Evolutionary conservation across 1,140 invertebrate genomes (phyloP), one percentile per base, ranked within the genome.

Genomic region (Micrasema longulum): DNA sequence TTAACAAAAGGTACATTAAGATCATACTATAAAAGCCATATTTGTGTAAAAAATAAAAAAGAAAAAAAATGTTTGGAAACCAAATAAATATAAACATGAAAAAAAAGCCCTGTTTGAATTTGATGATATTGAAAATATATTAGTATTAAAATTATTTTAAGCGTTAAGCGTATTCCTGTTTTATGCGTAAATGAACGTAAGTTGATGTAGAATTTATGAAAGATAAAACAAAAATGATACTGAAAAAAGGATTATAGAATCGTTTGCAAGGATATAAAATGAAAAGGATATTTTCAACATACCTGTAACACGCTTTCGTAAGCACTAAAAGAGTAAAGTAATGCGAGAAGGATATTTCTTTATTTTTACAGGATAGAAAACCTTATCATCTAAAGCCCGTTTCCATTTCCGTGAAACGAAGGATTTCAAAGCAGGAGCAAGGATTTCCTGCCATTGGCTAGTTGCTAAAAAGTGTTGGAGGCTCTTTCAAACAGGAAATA

Each of bases 341-440:
- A 10, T 20, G 20, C 10, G 7, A 10, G 16, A 60, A 60, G 22
- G 20, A 22, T 60, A 60, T 18, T 35, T 60, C 31, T 60, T 60
- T 60, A 60, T 60, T 60, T 60, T 41, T 41, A 6, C 36, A 16
- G 11, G 55, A 60, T 60, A 60, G 55, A 23, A 38, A 60, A 60
- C 38, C 55, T 60, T 60, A 60, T 60, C 55, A 60, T 60, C 55
- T 35, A 60, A 60, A 60, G 35, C 55, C 35, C 55, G 55, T 60
- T 60, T 22, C 36, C 36, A 60, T 60, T 60, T 60, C 55, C 55
- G 55, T 31, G 18, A 31, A 60, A 60, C 41, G 55, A 38, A 38
- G 55, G 55, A 41, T 35, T 60, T 60, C 31, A 60, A 60, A 60
- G 55, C 55, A 60, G 14, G 26, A 60, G 55, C 55, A 1, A 38